Percentiles rank a stretch among this genome's conserved stretches.
phyloP scores from a whole-genome alignment of 2,113 vertebrate species.

The Microtus richardsoni region DNA sequence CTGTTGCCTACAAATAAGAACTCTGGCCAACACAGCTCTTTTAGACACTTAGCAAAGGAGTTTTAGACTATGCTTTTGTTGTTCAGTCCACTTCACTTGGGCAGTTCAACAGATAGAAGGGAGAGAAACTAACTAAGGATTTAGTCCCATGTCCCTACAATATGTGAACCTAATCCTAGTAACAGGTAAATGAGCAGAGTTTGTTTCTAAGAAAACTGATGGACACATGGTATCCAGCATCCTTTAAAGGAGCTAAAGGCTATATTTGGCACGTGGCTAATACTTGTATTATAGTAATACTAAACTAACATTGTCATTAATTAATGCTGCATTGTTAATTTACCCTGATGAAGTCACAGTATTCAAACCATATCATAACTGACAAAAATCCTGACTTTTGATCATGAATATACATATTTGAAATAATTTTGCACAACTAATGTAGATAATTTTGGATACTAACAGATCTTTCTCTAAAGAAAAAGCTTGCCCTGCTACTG shows the following conservation, averaged over 20 bases:
- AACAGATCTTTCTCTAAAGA: background rate
- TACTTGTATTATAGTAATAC: background rate
- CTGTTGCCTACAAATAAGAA: constrained; percentile 58
- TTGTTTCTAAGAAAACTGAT: background rate
- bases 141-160: background rate
- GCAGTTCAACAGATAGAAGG: background rate
- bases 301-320: background rate
- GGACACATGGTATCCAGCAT: background rate
- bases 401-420: constrained; percentile 42
- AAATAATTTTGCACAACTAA: constrained; percentile 45
- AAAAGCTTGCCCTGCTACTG: background rate
- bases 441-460: background rate
- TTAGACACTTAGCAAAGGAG: background rate
- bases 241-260: background rate
- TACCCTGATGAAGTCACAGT: background rate
- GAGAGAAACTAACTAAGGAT: background rate
- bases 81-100: constrained; percentile 5
- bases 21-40: background rate
- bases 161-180: constrained; percentile 29
- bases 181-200: background rate
- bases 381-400: constrained; percentile 37
- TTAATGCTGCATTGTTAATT: constrained; percentile 22
- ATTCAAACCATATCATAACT: background rate
- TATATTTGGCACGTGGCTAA: background rate
- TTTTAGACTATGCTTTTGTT: background rate